phyloP scores from a whole-genome alignment of 2,888 invertebrate genomes.

The Oscheius sp. region DNA sequence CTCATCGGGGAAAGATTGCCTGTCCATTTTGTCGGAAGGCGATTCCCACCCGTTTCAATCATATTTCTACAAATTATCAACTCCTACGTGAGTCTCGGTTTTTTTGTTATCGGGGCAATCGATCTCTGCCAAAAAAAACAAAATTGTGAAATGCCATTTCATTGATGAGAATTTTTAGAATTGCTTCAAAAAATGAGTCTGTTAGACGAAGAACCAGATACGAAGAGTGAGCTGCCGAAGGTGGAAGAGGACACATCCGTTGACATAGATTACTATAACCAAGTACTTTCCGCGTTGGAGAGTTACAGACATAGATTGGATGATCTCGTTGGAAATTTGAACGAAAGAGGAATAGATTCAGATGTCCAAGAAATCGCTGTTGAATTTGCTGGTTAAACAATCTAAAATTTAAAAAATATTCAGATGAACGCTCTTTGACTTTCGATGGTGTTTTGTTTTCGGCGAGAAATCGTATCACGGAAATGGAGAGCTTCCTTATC shows the following conservation, averaged over 20 bases:
- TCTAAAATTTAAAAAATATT: no score
- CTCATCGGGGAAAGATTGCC: not conserved
- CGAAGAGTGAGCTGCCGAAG: not conserved
- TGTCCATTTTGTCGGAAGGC: conserved; percentile 41
- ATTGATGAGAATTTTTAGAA: not conserved
- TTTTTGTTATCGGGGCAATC: not conserved
- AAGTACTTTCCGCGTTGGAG: no score
- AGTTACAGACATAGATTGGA: no score
- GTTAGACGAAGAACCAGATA: not conserved
- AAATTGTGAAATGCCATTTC: not conserved
- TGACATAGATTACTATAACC: no score
- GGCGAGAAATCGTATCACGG: no score
- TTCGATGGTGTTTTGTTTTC: no score
- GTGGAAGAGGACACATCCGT: not conserved
- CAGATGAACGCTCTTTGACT: no score
- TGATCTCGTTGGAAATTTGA: no score
- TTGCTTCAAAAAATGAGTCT: conserved; percentile 7
- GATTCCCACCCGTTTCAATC: not conserved
- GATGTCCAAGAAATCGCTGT: no score
- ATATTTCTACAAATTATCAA: conserved; percentile 40
- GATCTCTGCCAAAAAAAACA: not conserved
- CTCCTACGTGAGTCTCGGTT: conserved; percentile 38
- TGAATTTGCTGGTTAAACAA: no score
- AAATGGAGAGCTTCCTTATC: no score
- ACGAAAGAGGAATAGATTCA: no score